A percentile compares a stretch with the other conserved stretches of the same genome.
Conservation (phyloP, 2,113 vertebrate genomes). For the Ptychochromis oligacanthus region DNA sequence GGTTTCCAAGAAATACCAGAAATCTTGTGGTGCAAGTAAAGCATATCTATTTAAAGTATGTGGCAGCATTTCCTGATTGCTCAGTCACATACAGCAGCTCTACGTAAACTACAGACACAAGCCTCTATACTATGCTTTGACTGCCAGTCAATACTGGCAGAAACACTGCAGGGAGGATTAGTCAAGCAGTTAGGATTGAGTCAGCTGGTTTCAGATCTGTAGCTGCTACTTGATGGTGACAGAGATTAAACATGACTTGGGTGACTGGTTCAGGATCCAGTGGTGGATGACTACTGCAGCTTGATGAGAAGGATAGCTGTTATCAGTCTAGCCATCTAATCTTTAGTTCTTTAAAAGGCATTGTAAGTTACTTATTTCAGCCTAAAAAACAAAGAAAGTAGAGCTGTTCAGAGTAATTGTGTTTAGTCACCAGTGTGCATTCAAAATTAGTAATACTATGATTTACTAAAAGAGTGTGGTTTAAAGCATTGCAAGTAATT, state of each 20-base stretch:
- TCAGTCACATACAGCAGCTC: neutral
- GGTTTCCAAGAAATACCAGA: neutral
- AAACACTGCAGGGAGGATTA: constrained; percentile 35
- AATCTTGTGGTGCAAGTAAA: neutral
- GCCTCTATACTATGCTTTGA: neutral
- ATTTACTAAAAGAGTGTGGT: neutral
- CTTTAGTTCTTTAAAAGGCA: neutral
- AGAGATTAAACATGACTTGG: constrained; percentile 38
- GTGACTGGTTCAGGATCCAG: neutral
- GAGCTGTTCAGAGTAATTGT: neutral
- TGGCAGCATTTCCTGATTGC: neutral
- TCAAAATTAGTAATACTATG: neutral
- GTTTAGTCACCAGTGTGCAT: neutral
- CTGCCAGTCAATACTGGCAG: constrained; percentile 19
- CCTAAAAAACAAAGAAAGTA: neutral
- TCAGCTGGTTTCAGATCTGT: constrained; percentile 38
- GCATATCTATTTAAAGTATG: constrained; percentile 2
- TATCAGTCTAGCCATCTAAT: too few species aligned
- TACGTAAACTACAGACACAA: constrained; percentile 4
- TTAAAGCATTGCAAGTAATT: neutral
- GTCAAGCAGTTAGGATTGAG: constrained; percentile 35
- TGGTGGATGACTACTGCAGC: neutral
- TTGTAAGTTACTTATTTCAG: neutral
- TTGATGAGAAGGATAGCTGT: neutral
- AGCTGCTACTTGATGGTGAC: constrained; percentile 31